Percentiles rank a stretch among this genome's conserved stretches.
phyloP scores from a whole-genome alignment of 2,888 invertebrate genomes.

The Laothoe populi region DNA sequence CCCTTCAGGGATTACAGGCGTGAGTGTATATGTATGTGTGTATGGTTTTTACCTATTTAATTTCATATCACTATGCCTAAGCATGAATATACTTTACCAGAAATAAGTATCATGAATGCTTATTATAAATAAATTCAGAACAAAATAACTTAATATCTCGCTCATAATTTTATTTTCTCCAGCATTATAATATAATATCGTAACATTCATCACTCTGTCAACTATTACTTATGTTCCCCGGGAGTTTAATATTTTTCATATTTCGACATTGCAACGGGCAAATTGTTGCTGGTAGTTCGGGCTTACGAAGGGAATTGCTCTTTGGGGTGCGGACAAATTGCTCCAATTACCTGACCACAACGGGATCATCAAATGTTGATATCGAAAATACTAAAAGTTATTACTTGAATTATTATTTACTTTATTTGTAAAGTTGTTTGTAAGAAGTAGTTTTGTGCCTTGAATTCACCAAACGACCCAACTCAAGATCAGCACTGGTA shows the following conservation, averaged over 20 bases:
- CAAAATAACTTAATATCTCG: not conserved
- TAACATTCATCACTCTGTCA: conserved; percentile 10
- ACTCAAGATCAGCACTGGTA: too few species aligned
- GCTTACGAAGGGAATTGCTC: conserved; percentile 44
- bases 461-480: too few species aligned
- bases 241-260: conserved; percentile 37
- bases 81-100: not conserved
- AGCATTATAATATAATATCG: conserved; percentile 4
- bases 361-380: conserved; percentile 29
- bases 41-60: too few species aligned
- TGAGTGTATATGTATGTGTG: too few species aligned
- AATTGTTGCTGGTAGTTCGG: conserved; percentile 25
- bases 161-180: conserved; percentile 6
- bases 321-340: conserved; percentile 47
- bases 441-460: not conserved
- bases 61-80: too few species aligned
- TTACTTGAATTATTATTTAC: not conserved
- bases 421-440: not conserved
- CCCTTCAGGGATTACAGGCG: too few species aligned
- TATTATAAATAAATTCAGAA: not conserved
- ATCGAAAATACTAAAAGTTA: conserved; percentile 17
- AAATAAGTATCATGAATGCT: not conserved
- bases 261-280: conserved; percentile 26
- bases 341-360: conserved; percentile 41
- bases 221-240: conserved; percentile 37